A percentile compares a stretch with the other conserved stretches of the same genome.
These are phyloP conservation scores for Eumerus sabulonum DNA, from an alignment of 2,888 invertebrate genomes.

Conservation along the genomic window DNA sequence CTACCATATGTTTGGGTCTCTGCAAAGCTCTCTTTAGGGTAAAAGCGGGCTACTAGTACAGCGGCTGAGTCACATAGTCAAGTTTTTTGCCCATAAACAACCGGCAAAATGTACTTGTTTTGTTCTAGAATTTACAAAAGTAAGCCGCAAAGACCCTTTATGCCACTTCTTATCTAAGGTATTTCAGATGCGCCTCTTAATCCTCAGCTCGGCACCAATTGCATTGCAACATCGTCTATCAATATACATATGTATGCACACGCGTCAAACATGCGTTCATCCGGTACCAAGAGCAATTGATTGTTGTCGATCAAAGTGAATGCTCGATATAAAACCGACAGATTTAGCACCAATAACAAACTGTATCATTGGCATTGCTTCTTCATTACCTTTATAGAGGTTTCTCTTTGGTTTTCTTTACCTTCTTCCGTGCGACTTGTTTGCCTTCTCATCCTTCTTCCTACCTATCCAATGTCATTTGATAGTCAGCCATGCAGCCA, in stretches of 20 bases:
- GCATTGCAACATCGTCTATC: no score
- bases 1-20: no score
- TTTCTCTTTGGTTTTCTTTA: conserved; percentile 21
- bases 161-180: no score
- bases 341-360: conserved; percentile 33
- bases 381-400: conserved; percentile 24
- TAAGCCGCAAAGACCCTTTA: no score
- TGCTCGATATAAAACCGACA: conserved; percentile 17
- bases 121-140: no score
- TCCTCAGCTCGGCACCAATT: no score
- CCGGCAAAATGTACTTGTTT: no score
- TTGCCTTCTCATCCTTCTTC: conserved; percentile 11
- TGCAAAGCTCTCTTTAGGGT: no score
- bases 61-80: no score
- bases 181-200: no score
- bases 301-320: conserved; percentile 41
- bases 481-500: conserved; percentile 55
- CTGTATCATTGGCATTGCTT: conserved; percentile 59
- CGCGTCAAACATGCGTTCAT: conserved; percentile 23
- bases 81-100: no score
- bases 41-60: no score
- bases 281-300: conserved; percentile 45
- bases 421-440: background rate
- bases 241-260: conserved; percentile 38
- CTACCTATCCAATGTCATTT: conserved; percentile 63